Evolutionary conservation across 64 coral and sea anemone species (phyloP), one percentile per base, ranked within the genome.

Genomic region (Montipora capricornis): DNA sequence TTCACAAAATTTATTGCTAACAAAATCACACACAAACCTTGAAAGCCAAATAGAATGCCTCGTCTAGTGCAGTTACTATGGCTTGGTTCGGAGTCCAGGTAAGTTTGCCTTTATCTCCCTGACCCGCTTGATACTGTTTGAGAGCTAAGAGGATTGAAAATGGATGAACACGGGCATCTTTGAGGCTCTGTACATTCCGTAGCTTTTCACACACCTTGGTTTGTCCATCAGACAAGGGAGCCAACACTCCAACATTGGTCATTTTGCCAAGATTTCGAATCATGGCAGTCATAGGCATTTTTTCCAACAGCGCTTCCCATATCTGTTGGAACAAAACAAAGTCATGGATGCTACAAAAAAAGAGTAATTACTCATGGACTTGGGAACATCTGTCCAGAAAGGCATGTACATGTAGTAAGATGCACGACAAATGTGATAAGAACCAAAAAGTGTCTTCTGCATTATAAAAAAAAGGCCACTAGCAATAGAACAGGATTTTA

Each of bases 201-300:
- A 98, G 44, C 67, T 47, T 93, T 20, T 74, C 49, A 49, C 83
- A 94, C 3, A 98, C 97, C 10, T 82, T 94, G 24, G 71, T 60
- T 60, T 68, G 83, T 26, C 80, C 91, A 83, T 89, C 71, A 49
- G 80, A 77, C 13, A 69, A 69, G 14, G 69, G 55, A 4, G 87
- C 94, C 12, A 98, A 75, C 0, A 98, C 49, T 20, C 84, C 91
- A 69, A 98, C 87, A 14, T 83, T 87, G 9, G 96, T 95, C 96
- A 98, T 98, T 85, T 98, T 98, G 20, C 88, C 91, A 37, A 98
- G 91, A 81, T 98, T 98, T 80, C 97, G 87, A 47, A 98, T 91
- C 97, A 98, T 98, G 6, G 97, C 97, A 16, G 97, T 98, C 97
- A 98, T 98, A 3, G 97, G 97, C 97, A 98, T 98, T 60, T 98